Evolutionary conservation across 2,113 vertebrate species (phyloP).

Genomic region (Rissa tridactyla): DNA sequence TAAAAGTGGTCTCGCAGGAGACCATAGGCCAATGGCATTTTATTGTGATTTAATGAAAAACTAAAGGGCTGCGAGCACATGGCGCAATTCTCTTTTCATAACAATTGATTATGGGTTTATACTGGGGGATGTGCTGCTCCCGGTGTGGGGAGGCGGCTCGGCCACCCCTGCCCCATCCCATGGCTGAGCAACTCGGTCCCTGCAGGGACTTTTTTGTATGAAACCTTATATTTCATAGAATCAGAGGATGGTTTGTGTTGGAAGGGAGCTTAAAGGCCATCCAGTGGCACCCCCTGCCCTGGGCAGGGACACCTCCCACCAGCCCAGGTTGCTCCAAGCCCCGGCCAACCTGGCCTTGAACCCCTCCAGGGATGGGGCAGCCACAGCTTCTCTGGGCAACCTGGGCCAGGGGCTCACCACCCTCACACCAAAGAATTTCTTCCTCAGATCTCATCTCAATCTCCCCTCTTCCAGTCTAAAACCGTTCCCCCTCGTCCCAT

Average conservation of each 20-base stretch:
- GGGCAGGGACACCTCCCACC: too few relatives aligned
- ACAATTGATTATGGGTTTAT: conserved; percentile 33
- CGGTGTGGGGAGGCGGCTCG: fast-evolving
- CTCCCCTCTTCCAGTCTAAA: too few relatives aligned
- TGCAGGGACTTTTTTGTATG: background rate
- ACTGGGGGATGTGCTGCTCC: background rate
- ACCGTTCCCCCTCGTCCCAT: too few relatives aligned
- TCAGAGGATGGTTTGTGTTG: background rate
- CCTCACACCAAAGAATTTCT: too few relatives aligned
- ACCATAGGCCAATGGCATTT: conserved; percentile 60
- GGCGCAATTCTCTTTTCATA: conserved; percentile 44
- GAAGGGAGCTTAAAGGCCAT: background rate
- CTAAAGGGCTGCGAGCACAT: background rate
- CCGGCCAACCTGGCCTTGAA: too few relatives aligned
- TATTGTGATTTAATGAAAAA: conserved; percentile 66
- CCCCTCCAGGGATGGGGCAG: too few relatives aligned
- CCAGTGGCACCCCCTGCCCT: background rate
- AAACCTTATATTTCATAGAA: background rate
- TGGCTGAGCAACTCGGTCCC: background rate
- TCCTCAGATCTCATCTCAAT: too few relatives aligned
- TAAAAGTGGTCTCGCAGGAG: conserved; percentile 56
- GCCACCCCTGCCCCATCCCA: background rate
- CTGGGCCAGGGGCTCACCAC: too few relatives aligned
- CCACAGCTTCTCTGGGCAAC: too few relatives aligned
- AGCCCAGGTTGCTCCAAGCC: background rate